Conservation (phyloP, 2,797 vertebrate species). For the Schizopygopsis malacanthus region DNA sequence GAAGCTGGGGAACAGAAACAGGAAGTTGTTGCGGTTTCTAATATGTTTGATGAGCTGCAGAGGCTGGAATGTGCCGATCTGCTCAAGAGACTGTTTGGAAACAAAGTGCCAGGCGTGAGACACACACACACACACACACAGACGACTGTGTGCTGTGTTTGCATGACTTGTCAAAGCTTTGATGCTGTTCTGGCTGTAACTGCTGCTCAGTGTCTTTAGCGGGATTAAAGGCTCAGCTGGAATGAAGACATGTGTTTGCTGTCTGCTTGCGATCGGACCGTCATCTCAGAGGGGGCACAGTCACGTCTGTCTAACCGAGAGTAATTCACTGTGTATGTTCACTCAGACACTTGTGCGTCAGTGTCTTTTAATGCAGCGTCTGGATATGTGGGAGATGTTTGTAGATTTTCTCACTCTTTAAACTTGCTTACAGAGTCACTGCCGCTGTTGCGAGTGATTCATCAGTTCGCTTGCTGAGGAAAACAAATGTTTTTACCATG, state of each 20-base stretch:
- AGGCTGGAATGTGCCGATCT: slow-evolving; percentile 24
- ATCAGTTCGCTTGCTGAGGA: background rate
- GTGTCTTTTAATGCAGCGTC: slow-evolving; percentile 22
- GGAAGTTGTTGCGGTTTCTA: slow-evolving; percentile 83
- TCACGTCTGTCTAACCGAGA: slow-evolving; percentile 28
- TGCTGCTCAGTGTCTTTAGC: slow-evolving; percentile 47
- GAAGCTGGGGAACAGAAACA: slow-evolving; percentile 75
- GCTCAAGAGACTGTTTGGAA: slow-evolving; percentile 5
- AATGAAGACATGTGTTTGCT: slow-evolving; percentile 51
- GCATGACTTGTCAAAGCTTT: slow-evolving; percentile 36
- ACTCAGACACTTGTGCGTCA: slow-evolving; percentile 12
- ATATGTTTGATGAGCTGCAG: slow-evolving; percentile 78
- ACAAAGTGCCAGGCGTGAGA: slow-evolving; percentile 39
- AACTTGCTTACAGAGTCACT: background rate
- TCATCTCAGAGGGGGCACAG: slow-evolving; percentile 17
- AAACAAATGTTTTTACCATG: background rate
- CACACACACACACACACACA: background rate
- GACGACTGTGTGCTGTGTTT: slow-evolving; percentile 30
- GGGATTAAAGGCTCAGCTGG: slow-evolving; percentile 49
- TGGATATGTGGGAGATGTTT: slow-evolving; percentile 64
- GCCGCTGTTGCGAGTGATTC: slow-evolving; percentile 28
- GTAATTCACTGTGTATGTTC: slow-evolving; percentile 41
- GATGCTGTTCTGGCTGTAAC: slow-evolving; percentile 47
- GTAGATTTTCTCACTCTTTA: slow-evolving; percentile 15
- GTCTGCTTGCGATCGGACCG: slow-evolving; percentile 33